Evolutionary conservation across 2,797 vertebrate genomes (phyloP), one percentile per base, ranked within the genome.

Genomic region (Ctenopoma kingsleyae): DNA sequence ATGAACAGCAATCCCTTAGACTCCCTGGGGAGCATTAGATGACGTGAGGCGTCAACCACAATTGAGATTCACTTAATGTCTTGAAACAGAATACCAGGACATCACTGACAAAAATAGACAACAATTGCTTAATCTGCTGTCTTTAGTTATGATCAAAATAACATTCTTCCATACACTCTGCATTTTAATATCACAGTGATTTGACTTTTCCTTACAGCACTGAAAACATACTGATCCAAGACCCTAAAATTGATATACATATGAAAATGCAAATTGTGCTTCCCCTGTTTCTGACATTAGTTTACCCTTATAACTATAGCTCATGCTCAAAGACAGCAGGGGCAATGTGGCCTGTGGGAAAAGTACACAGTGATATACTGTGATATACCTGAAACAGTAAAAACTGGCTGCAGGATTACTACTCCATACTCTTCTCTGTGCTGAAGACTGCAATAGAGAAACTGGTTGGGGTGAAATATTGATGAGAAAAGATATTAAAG

Each of bases 401-500:
- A 19, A 62, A 74, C 20, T 12, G 8, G 17, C 49, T 38, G 47
- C 27, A 16, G 54, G 57, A 61, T 56, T 38, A 8, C 11, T 65
- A n/a, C n/a, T 48, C n/a, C 13, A 59, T 44, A 76, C 36, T 68
- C 32, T 50, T 15, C 15, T 73, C 59, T 40, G 32, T 47, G 35
- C 67, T 47, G 17, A 71, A 62, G 30, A 62, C n/a, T 57, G 58
- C 64, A 70, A 76, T 9, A 53, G 63, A 67, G 62, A 84, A 75
- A 61, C 54, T 23, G 62, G 57, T 44, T 62, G 49, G 6, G 2
- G 36, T 87, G 41, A 89, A 91, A 86, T 81, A 91, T 88, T 85
- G 47, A 90, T 85, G 80, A 76, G 76, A 41, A 47, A 47, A 71
- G 49, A 46, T 67, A 89, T 87, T 46, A 84, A 90, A 86, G 49